phyloP scores from a whole-genome alignment of 1,140 invertebrate genomes.

The Glossosoma conforme region DNA sequence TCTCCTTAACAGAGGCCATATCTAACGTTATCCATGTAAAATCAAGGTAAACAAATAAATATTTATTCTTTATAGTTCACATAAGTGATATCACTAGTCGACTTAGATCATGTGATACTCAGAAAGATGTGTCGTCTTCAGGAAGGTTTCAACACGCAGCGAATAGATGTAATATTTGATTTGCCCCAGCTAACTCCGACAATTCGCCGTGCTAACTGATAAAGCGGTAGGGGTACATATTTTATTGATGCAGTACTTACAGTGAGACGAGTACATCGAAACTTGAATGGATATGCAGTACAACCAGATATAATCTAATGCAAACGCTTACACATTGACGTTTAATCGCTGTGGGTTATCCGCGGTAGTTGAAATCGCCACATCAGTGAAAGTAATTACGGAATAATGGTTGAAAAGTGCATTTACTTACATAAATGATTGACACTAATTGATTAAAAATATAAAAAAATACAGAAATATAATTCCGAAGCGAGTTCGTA shows the following conservation, averaged over 20 bases:
- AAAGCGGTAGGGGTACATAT: too few relatives aligned
- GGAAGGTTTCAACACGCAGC: too few relatives aligned
- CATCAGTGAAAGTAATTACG: constrained; percentile 24
- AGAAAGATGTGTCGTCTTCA: too few relatives aligned
- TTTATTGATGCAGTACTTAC: neutral
- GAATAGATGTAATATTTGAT: too few relatives aligned
- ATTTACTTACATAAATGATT: constrained; percentile 18
- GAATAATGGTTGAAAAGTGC: constrained; percentile 7
- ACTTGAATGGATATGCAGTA: constrained; percentile 21
- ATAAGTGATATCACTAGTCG: too few relatives aligned
- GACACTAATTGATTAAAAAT: constrained; percentile 29
- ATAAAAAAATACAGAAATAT: constrained; percentile 11
- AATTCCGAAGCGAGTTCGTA: neutral
- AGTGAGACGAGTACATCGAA: constrained; percentile 5
- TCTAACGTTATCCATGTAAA: too few relatives aligned
- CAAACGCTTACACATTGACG: constrained; percentile 15
- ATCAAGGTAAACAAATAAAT: too few relatives aligned
- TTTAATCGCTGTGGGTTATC: constrained; percentile 26
- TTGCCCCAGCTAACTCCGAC: too few relatives aligned
- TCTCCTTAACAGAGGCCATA: too few relatives aligned
- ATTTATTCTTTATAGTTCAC: too few relatives aligned
- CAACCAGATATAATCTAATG: constrained; percentile 11
- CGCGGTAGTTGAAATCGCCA: constrained; percentile 10
- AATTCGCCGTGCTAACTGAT: too few relatives aligned
- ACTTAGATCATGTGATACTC: too few relatives aligned